Percentiles rank a stretch among this genome's conserved stretches.
These are phyloP conservation scores for Synanthedon formicaeformis DNA, from an alignment of 2,888 invertebrate genomes.

Conservation along the genomic window DNA sequence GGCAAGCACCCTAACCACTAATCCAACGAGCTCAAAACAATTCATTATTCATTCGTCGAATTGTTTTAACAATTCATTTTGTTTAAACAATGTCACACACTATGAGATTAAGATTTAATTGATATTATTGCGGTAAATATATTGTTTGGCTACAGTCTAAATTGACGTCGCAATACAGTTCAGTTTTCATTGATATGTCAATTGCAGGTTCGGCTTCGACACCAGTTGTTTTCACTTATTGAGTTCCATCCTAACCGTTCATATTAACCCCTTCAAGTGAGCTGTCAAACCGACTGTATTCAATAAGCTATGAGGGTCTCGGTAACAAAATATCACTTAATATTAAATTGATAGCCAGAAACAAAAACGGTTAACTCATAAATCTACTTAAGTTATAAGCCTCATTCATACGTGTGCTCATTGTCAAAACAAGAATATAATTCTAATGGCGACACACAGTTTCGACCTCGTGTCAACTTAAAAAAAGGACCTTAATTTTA, in stretches of 20 bases:
- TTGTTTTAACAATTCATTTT: too few species aligned
- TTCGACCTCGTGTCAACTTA: slow-evolving; percentile 58
- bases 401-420: slow-evolving; percentile 43
- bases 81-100: too few species aligned
- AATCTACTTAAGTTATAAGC: slow-evolving; percentile 52
- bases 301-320: slow-evolving; percentile 50
- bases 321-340: slow-evolving; percentile 42
- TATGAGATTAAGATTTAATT: too few species aligned
- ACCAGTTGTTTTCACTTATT: slow-evolving; percentile 67
- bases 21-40: too few species aligned
- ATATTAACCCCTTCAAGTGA: slow-evolving; percentile 67
- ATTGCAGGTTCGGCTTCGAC: slow-evolving; percentile 58
- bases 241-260: slow-evolving; percentile 60
- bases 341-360: slow-evolving; percentile 51
- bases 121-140: too few species aligned
- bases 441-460: slow-evolving; percentile 63
- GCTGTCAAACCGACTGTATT: slow-evolving; percentile 58
- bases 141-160: too few species aligned
- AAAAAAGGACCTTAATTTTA: slow-evolving; percentile 59
- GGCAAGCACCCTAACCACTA: too few species aligned
- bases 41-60: too few species aligned
- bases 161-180: slow-evolving; percentile 9
- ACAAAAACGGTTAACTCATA: slow-evolving; percentile 50
- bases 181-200: slow-evolving; percentile 58
- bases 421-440: slow-evolving; percentile 62